These are phyloP conservation scores for Polyommatus icarus DNA, from an alignment of 2,888 invertebrate genomes.

Conservation along the genomic window DNA sequence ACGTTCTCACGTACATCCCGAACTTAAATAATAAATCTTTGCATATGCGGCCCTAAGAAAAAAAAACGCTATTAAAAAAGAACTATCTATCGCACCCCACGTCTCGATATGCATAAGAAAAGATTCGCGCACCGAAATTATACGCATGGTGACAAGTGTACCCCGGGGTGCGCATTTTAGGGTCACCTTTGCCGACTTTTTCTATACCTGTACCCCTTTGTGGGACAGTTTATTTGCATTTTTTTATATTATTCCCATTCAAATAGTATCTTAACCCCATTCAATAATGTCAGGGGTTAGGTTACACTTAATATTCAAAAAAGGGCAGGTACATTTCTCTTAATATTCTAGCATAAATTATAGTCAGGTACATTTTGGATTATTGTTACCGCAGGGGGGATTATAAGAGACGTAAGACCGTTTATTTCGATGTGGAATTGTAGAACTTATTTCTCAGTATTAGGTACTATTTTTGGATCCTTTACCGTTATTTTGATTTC, in stretches of 20 bases:
- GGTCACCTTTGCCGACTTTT: slow-evolving; percentile 65
- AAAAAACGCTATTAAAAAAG: slow-evolving; percentile 77
- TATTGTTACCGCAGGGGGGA: slow-evolving; percentile 69
- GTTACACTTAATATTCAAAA: slow-evolving; percentile 81
- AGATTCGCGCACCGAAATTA: slow-evolving; percentile 74
- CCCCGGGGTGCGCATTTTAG: slow-evolving; percentile 58
- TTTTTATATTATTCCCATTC: slow-evolving; percentile 75
- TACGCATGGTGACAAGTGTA: slow-evolving; percentile 76
- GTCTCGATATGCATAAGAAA: slow-evolving; percentile 74
- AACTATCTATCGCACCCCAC: slow-evolving; percentile 74
- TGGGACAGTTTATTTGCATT: slow-evolving; percentile 81
- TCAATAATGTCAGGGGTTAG: slow-evolving; percentile 80
- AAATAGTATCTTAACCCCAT: slow-evolving; percentile 80
- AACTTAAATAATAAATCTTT: slow-evolving; percentile 74
- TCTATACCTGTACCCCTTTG: slow-evolving; percentile 71
- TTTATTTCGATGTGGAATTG: not conserved
- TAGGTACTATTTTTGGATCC: slow-evolving; percentile 49
- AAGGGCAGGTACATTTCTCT: slow-evolving; percentile 81
- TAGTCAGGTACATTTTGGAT: slow-evolving; percentile 79
- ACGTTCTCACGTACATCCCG: slow-evolving; percentile 78
- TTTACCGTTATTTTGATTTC: slow-evolving; percentile 53
- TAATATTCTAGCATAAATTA: slow-evolving; percentile 82
- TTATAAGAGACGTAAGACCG: slow-evolving; percentile 1
- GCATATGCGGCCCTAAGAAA: slow-evolving; percentile 69
- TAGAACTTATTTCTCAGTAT: slow-evolving; percentile 30